These are phyloP conservation scores for Harpagus bidentatus DNA, from an alignment of 2,113 vertebrate species.

Conservation along the genomic window DNA sequence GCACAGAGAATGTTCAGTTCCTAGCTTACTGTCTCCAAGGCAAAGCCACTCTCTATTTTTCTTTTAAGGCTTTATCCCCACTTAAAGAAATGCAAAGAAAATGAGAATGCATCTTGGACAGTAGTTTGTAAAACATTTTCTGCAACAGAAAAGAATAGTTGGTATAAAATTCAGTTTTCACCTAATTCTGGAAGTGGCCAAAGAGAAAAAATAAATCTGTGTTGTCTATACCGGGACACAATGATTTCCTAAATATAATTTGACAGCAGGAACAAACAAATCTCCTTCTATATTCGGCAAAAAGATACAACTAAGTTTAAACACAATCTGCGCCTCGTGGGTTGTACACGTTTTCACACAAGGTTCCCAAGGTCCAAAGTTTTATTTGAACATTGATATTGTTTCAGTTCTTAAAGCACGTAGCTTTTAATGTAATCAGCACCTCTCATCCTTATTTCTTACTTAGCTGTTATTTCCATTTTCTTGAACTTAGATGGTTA, in stretches of 20 bases:
- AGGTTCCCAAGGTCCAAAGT: neutral
- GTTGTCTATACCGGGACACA: neutral
- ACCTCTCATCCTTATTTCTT: neutral
- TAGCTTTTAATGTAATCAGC: neutral
- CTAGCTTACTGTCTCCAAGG: neutral
- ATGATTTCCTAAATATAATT: neutral
- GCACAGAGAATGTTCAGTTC: neutral
- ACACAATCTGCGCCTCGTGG: neutral
- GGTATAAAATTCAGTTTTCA: neutral
- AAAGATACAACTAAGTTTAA: neutral
- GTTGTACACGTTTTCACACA: neutral
- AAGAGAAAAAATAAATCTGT: neutral
- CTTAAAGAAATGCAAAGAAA: neutral
- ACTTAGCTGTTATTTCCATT: neutral
- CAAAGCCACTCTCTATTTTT: neutral
- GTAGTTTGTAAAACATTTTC: neutral
- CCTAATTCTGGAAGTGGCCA: neutral
- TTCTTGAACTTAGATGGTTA: neutral
- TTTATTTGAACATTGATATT: neutral
- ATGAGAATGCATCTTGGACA: neutral
- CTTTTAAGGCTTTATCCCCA: neutral
- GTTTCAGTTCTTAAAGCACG: neutral
- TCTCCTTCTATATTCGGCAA: neutral
- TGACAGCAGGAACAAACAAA: neutral
- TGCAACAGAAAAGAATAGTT: neutral